These are phyloP conservation scores for Astyanax mexicanus DNA, from an alignment of 2,797 vertebrate species.

Conservation along the genomic window DNA sequence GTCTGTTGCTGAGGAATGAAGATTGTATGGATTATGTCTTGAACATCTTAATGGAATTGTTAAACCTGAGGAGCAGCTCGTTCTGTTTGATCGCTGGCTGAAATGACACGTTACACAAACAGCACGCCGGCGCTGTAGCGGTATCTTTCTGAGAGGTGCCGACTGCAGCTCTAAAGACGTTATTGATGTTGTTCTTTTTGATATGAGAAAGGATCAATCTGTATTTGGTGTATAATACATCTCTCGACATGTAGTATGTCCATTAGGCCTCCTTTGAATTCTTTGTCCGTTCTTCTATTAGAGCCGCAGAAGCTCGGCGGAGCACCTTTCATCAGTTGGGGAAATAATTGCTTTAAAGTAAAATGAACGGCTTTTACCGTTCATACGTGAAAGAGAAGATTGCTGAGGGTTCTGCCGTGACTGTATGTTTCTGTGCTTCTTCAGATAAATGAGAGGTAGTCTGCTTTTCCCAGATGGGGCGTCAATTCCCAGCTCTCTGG, in stretches of 20 bases:
- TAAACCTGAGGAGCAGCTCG: background rate
- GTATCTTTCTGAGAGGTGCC: background rate
- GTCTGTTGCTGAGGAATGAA: background rate
- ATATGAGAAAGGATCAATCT: background rate
- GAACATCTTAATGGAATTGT: background rate
- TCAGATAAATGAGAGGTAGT: conserved; percentile 1
- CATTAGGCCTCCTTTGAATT: conserved; percentile 17
- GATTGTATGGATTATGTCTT: background rate
- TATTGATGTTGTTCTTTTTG: background rate
- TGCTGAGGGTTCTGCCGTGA: conserved; percentile 4
- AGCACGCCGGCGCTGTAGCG: background rate
- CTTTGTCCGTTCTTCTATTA: conserved; percentile 3
- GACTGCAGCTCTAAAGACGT: background rate
- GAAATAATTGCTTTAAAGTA: conserved; percentile 22
- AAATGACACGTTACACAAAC: background rate
- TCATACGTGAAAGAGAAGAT: conserved; percentile 24
- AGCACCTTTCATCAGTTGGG: conserved; percentile 22
- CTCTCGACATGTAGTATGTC: background rate
- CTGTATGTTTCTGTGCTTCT: background rate
- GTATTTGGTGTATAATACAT: background rate
- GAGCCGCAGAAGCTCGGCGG: background rate
- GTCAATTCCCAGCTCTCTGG: conserved; percentile 12
- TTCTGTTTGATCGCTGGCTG: background rate
- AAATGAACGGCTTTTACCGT: conserved; percentile 31
- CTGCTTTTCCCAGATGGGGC: conserved; percentile 30